Base-by-base conservation (phyloP, 2,888 invertebrate species). In the Hoplodrina blanda region DNA sequence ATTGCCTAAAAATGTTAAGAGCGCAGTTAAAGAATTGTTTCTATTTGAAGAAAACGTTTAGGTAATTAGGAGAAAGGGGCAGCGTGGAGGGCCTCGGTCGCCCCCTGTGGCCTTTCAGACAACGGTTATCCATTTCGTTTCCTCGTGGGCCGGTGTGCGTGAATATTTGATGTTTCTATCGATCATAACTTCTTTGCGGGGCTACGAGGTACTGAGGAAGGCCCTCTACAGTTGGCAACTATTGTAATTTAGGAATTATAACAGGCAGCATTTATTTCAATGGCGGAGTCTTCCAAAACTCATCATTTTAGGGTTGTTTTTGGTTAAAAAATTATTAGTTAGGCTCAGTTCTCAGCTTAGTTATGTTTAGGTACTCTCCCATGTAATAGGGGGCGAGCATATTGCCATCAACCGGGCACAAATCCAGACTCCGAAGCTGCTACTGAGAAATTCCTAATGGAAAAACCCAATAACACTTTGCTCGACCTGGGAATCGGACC, bases 141-240 rank as follows among this genome's bases (percentile, higher is more conserved):
- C 92, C 91, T 92, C 88, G 89, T 87, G 89, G 91, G 91, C 87
- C 90, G 86, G 87, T 85, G 84, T 87, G 88, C 89, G 88, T 95
- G 91, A 95, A 95, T 95, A 95, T 95, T 95, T 95, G 91, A 95
- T 95, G 94, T 78, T 89, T 83, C 91, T 94, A 95, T 95, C 95
- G 95, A 95, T 95, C 93, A 95, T 95, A 93, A 94, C 91, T 94
- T 93, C 93, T 94, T 93, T 91, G 91, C 88, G 86, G 88, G 85
- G 87, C 81, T 85, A 81, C 77, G 78, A 76, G 78, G 85, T 75
- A 81, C 73, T 71, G 56, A 79, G 76, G 78, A 66, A 75, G 72
- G 66, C 71, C 65, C 62, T 80, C 41, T 62, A 80, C 49, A 54
- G 52, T 66, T 66, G 67, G 50, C 59, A 54, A 73, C n/a, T 37